Evolutionary conservation across 2,113 vertebrate species (phyloP).

Genomic region (Ageneiosus marmoratus): DNA sequence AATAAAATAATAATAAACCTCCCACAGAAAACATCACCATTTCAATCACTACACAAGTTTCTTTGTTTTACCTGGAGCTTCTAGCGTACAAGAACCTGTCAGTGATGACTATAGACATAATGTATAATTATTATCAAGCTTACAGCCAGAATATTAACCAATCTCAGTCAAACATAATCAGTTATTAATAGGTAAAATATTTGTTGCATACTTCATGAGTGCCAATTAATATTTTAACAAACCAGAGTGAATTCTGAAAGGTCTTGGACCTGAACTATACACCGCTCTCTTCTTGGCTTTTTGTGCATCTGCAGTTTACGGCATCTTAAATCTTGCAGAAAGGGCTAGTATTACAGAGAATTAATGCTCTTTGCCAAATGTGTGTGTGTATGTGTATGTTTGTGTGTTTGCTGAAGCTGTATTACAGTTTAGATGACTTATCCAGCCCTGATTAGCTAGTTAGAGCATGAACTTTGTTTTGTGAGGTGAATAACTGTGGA

Average conservation of each 20-base stretch:
- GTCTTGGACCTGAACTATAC: background rate
- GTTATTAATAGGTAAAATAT: background rate
- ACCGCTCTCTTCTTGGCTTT: background rate
- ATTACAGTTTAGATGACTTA: background rate
- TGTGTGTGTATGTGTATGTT: background rate
- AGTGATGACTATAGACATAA: background rate
- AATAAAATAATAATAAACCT: too few relatives aligned
- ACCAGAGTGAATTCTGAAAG: background rate
- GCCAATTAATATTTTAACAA: background rate
- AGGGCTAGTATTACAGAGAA: slow-evolving; percentile 2
- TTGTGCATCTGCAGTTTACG: background rate
- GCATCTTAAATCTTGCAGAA: slow-evolving; percentile 20
- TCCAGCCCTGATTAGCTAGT: background rate
- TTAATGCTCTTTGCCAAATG: background rate
- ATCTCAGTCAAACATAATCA: background rate
- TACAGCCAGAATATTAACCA: background rate
- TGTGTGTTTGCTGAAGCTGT: background rate
- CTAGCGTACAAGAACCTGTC: background rate
- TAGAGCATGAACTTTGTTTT: background rate
- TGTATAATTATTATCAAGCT: background rate
- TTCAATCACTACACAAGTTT: background rate
- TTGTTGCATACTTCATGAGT: background rate
- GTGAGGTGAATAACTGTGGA: background rate
- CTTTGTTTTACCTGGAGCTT: background rate
- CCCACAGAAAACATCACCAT: background rate